Base-by-base conservation (phyloP, 2,113 vertebrate genomes). In the Syngnathoides biaculeatus region DNA sequence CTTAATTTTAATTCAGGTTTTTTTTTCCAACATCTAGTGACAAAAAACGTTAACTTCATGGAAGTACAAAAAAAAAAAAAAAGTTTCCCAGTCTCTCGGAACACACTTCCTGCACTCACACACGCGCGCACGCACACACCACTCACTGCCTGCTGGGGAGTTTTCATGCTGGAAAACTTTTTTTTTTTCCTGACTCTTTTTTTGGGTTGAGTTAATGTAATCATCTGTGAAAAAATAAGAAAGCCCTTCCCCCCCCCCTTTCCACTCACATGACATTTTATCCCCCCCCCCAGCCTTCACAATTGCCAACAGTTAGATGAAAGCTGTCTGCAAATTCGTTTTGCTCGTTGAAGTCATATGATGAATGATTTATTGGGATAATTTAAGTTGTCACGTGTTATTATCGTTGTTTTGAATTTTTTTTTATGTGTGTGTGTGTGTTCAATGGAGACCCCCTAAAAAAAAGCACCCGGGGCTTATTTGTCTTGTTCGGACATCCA, bases 401-500 rank as follows among this genome's bases (percentile, higher is more conserved):
- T 80, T 78, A 60, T 61, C 22, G 39, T 61, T 40, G n/a, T 42
- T 61, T 42, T 62, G 38, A 86, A 79, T n/a, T 9, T 12, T 2
- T 62, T 71, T 81, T 82, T 53, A n/a, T n/a, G n/a, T n/a, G n/a
- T n/a, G n/a, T n/a, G n/a, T n/a, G n/a, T 66, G 70, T 69, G 40
- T 60, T 64, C 72, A 59, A 71, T 72, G 62, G 76, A 83, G 58
- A 30, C 47, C 39, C 38, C 22, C 67, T 42, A 35, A 55, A 77
- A 35, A 55, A 77, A 71, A 78, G 61, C 77, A 79, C 69, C 39
- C 19, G 60, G 81, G 80, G 74, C 69, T 66, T 66, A 53, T 64
- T 64, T 53, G 65, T 84, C 82, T 53, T 88, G 88, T 81, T 79
- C 52, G 56, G 71, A 84, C 87, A 75, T 9, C 86, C 76, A 77